Base-by-base conservation (phyloP, 2,113 vertebrate genomes). In the Dryoscopus gambensis region DNA sequence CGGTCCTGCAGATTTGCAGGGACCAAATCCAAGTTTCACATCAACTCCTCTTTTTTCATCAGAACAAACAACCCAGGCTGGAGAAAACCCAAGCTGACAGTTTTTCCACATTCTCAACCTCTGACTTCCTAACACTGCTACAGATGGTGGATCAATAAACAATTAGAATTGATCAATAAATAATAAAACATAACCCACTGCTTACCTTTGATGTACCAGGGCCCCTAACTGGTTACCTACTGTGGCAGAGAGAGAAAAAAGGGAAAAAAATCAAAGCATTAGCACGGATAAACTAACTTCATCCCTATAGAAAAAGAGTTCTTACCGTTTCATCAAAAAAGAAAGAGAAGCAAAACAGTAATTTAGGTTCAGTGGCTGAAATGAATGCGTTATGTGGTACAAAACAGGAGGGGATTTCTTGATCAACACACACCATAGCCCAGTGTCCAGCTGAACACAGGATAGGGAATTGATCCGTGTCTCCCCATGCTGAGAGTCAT, bases 191-290 rank as follows among this genome's bases (percentile, higher is more conserved):
- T 98, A 98, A 98, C 98, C 98, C 97, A 98, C 97, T 96, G 98
- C 99, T 99, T 98, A 99, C 99, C 99, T 99, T 99, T 99, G 98
- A 99, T 99, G 99, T 98, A 99, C 99, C 98, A 99, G 98, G 98
- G 98, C 98, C 97, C 99, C 98, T 94, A 99, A 99, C 98, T 99
- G 99, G 98, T 99, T 99, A 97, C 98, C 99, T 97, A 99, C 99
- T 99, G 98, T 95, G 98, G 97, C 98, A 97, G 95, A 98, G 96
- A 98, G 95, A 93, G 91, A 91, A 96, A 93, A 95, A 96, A 96
- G 75, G 93, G 95, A 82, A 97, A 96, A 98, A 97, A 97, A 98
- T 97, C 97, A 98, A 97, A 98, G 97, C 96, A 97, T 98, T 98
- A 98, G 98, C 83, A 97, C 91, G 97, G 98, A 98, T 98, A 98